Conservation (phyloP, 2,797 vertebrate genomes). For the Coreius guichenoti region DNA sequence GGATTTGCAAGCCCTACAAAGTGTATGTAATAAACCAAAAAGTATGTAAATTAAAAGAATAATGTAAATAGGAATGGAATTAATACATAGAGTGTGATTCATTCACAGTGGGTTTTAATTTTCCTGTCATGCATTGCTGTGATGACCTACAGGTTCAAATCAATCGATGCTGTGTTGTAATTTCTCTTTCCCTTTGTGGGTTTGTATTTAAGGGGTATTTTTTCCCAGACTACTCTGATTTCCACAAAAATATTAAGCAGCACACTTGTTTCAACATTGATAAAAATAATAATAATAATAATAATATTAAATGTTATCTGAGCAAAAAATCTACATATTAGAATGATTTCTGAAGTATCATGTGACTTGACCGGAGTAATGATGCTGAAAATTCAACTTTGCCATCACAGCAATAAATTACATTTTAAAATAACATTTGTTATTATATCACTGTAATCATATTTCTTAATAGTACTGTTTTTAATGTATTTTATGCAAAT, state of each 20-base stretch:
- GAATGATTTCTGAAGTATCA: neutral
- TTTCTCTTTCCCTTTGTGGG: neutral
- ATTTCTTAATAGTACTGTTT: too few species aligned
- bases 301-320: neutral
- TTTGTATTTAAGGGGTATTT: neutral
- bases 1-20: slow-evolving; percentile 20
- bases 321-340: neutral
- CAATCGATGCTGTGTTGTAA: neutral
- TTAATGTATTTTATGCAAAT: too few species aligned
- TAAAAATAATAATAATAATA: neutral
- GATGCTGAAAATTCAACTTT: neutral
- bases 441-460: too few species aligned
- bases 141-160: neutral
- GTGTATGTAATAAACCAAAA: neutral
- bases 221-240: too few species aligned
- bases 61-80: neutral
- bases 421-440: too few species aligned
- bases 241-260: too few species aligned
- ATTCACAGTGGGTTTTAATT: neutral
- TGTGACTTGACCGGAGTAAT: too few species aligned
- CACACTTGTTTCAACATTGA: too few species aligned
- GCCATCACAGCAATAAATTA: neutral
- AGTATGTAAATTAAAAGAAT: neutral
- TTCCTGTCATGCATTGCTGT: neutral
- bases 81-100: neutral